Conservation (phyloP, 2,888 invertebrate genomes). For the Himalopsyche kuldschensis region DNA sequence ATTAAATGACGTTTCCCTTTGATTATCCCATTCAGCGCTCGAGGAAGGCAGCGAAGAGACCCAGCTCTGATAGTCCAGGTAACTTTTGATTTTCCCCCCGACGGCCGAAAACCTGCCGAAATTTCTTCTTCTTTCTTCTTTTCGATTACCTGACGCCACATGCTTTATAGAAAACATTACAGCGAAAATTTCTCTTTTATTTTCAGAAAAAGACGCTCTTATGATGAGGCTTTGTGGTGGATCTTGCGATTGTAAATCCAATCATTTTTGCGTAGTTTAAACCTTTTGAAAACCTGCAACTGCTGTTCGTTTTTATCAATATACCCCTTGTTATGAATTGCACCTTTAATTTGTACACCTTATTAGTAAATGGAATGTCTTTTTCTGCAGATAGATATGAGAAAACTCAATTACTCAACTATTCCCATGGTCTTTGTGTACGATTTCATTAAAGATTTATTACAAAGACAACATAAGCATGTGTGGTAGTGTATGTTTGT, state of each 20-base stretch:
- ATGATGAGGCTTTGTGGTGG: background rate
- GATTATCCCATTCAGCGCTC: conserved; percentile 57
- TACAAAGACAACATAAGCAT: background rate
- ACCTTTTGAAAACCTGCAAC: background rate
- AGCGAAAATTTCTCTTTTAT: background rate
- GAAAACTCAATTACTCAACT: background rate
- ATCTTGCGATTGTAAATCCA: background rate
- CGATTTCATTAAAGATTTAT: background rate
- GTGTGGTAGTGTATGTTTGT: background rate
- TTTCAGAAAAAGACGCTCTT: background rate
- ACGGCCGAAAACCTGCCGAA: background rate
- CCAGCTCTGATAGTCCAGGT: conserved; percentile 63
- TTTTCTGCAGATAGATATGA: background rate
- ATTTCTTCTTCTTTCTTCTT: background rate
- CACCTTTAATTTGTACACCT: background rate
- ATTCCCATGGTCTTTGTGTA: background rate
- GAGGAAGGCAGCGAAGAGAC: conserved; percentile 63
- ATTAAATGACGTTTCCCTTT: conserved; percentile 36
- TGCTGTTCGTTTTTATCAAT: background rate
- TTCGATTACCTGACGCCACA: conserved; percentile 11
- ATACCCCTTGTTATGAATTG: background rate
- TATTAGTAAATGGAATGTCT: background rate
- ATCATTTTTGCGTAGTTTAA: background rate
- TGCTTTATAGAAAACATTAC: conserved; percentile 10
- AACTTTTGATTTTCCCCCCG: conserved; percentile 42